phyloP scores from a whole-genome alignment of 2,888 invertebrate genomes.

The Xestia sexstrigata region DNA sequence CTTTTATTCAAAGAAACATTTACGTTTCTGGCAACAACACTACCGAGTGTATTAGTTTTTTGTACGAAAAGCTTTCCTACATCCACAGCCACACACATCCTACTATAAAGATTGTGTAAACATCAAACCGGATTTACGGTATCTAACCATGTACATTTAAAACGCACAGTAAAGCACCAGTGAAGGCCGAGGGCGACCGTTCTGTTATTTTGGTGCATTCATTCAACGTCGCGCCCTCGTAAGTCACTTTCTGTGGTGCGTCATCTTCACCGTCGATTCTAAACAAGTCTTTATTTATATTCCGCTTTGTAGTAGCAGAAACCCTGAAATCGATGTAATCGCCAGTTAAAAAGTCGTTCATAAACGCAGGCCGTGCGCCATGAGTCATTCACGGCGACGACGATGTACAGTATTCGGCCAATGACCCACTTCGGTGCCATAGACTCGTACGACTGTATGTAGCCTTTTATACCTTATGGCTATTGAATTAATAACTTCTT shows the following conservation, averaged over 20 bases:
- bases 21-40: constrained; percentile 29
- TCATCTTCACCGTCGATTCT: constrained; percentile 70
- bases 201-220: constrained; percentile 85
- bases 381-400: constrained; percentile 80
- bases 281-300: constrained; percentile 57
- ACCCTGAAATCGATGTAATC: constrained; percentile 74
- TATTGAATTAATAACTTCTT: constrained; percentile 41
- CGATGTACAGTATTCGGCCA: constrained; percentile 86
- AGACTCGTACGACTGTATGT: constrained; percentile 67
- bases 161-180: constrained; percentile 69
- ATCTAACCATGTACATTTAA: constrained; percentile 56
- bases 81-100: constrained; percentile 34
- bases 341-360: constrained; percentile 77
- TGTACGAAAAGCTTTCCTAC: constrained; percentile 2
- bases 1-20: constrained; percentile 25
- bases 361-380: constrained; percentile 78
- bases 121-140: constrained; percentile 66
- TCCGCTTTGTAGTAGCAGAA: constrained; percentile 54
- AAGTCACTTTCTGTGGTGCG: constrained; percentile 73
- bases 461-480: constrained; percentile 51
- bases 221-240: constrained; percentile 82
- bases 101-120: constrained; percentile 50
- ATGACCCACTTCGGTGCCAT: constrained; percentile 85
- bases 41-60: neutral
- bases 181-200: constrained; percentile 83